These are phyloP conservation scores for Poecilobothrus nobilitatus DNA, from an alignment of 2,888 invertebrate species.

Conservation along the genomic window DNA sequence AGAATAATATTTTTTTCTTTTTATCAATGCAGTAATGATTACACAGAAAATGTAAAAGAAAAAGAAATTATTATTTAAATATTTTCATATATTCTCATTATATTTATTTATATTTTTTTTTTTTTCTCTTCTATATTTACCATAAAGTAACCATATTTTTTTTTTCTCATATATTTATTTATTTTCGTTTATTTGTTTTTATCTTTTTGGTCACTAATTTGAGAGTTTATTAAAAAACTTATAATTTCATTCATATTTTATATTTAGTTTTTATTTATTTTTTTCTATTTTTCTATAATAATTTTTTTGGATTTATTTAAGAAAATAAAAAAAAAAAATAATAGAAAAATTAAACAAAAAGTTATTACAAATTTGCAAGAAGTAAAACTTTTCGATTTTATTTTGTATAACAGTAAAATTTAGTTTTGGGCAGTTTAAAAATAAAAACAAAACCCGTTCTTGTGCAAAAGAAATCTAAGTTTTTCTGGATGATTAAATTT, in stretches of 20 bases:
- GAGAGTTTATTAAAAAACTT: slow-evolving; percentile 6
- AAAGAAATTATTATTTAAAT: not conserved
- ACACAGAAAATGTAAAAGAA: not conserved
- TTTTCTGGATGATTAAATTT: not conserved
- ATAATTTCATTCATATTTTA: slow-evolving; percentile 6
- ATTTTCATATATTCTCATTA: not conserved
- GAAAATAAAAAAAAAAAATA: not conserved
- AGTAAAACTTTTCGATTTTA: too few species aligned
- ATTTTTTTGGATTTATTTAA: not conserved
- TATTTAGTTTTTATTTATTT: not conserved
- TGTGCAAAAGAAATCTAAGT: not conserved
- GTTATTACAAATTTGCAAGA: too few species aligned
- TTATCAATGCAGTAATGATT: not conserved
- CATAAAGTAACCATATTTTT: not conserved
- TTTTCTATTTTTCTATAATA: not conserved
- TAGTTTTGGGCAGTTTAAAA: too few species aligned
- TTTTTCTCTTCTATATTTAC: not conserved
- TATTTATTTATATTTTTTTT: not conserved
- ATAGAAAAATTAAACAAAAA: too few species aligned
- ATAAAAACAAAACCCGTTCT: too few species aligned
- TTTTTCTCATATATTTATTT: not conserved
- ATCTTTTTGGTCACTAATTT: not conserved
- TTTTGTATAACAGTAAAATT: too few species aligned
- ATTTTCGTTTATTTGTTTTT: too few species aligned
- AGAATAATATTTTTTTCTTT: too few species aligned